Evolutionary conservation across 2,888 invertebrate genomes (phyloP), one percentile per base, ranked within the genome.

Genomic region (Clivina fossor): DNA sequence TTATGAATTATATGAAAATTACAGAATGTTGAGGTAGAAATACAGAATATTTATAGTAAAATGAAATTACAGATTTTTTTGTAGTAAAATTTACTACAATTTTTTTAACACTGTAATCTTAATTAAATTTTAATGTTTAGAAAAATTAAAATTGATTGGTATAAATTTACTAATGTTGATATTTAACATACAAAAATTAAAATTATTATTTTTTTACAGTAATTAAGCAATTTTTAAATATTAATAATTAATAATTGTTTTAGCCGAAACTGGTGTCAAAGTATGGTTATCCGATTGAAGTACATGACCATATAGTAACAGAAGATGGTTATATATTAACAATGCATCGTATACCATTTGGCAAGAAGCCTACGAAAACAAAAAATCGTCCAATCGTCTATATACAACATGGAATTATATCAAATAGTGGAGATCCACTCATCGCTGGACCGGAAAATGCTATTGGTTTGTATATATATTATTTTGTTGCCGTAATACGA

Each of bases 251-350:
- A 18, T 38, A 37, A 15, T 37, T 20, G n/a, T 40, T 40, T 5
- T 22, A 40, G 40, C 40, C 40, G 9, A 22, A 19, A 20, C 11
- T 40, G 16, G 22, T 40, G n/a, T 7, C 16, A 19, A 40, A 40
- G 11, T 19, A 40, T 19, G 40, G 40, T 19, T 40, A 40, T n/a
- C 40, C 40, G 11, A 22, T 40, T 19, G 40, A 40, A 40, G 8
- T 40, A n/a, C 40, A 40, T 16, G n/a, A n/a, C n/a, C 11, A 19
- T 20, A 22, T 40, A 7, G 11, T 19, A 19, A 40, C 40, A 19
- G 40, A 40, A 40, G 40, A 40, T 40, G 40, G 40, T 19, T 40
- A 40, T 40, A 20, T 40, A 40, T 19, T 40, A 2, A 19, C 40
- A 40, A 19, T 40, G 8, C 40, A 40, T 9, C 40, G 40, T 40